These are phyloP conservation scores for Mobula hypostoma DNA, from an alignment of 2,113 vertebrate species.

Conservation along the genomic window DNA sequence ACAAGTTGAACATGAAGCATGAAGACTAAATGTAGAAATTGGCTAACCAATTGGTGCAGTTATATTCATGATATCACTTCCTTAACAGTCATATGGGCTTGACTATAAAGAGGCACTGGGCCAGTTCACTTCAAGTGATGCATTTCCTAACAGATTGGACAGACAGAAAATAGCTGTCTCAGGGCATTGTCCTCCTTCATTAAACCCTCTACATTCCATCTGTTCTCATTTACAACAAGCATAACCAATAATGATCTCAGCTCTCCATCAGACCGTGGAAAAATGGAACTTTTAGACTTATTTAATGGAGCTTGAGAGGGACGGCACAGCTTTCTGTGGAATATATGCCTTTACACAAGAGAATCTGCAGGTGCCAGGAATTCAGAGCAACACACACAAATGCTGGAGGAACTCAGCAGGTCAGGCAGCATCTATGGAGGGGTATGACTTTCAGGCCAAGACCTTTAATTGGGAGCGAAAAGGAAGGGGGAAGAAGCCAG, in stretches of 20 bases:
- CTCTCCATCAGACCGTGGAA: background rate
- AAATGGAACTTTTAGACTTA: background rate
- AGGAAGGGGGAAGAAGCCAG: no score
- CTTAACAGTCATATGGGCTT: background rate
- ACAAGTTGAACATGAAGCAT: background rate
- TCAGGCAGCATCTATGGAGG: no score
- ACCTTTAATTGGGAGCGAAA: no score
- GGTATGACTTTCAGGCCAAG: no score
- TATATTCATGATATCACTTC: background rate
- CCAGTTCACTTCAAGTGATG: background rate
- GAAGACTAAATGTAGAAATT: background rate
- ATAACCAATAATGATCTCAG: background rate
- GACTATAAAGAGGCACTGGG: background rate
- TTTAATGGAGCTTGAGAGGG: background rate
- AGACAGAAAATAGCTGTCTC: background rate
- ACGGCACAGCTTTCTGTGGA: background rate
- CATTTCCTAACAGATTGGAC: constrained; percentile 19
- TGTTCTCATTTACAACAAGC: constrained; percentile 16
- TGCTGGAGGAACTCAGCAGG: no score
- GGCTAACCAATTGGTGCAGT: no score
- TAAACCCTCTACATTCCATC: constrained; percentile 19
- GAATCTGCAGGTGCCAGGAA: no score
- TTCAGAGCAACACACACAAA: no score
- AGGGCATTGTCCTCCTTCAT: constrained; percentile 11
- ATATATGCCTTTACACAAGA: background rate